Conservation (phyloP, 2,113 vertebrate genomes). For the Tragelaphus scriptus region DNA sequence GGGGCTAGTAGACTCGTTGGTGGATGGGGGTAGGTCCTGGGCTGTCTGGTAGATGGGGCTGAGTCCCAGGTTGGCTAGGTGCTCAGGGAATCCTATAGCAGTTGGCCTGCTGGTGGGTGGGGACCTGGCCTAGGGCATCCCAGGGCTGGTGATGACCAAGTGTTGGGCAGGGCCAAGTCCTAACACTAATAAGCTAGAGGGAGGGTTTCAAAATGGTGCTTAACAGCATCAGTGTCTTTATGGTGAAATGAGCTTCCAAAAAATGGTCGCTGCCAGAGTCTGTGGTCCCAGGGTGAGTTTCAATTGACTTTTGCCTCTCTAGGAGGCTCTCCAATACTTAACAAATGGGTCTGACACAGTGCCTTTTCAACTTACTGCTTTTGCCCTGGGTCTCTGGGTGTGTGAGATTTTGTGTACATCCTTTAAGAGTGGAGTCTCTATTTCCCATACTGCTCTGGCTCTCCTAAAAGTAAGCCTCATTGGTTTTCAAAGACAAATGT, state of each 20-base stretch:
- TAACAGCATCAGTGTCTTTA: not conserved
- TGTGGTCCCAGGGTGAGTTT: not conserved
- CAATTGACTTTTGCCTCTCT: not conserved
- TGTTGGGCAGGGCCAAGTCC: not conserved
- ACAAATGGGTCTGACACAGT: not conserved
- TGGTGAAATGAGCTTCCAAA: not conserved
- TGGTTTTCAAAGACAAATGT: not conserved
- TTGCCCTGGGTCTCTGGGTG: not conserved
- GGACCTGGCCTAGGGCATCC: not conserved
- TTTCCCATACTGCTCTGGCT: not conserved
- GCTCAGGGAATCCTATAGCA: not conserved
- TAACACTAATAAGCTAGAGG: not conserved
- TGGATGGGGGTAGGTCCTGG: not conserved
- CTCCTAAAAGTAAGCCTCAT: not conserved
- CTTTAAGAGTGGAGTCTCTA: not conserved
- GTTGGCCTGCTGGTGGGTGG: not conserved
- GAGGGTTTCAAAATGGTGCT: not conserved
- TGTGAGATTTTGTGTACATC: not conserved
- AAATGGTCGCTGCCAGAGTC: not conserved
- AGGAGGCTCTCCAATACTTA: not conserved
- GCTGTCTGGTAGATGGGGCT: not conserved
- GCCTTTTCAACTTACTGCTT: not conserved
- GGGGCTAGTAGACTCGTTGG: not conserved
- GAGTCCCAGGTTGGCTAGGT: not conserved
- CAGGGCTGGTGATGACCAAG: not conserved